Base-by-base conservation (phyloP, 1,140 invertebrate genomes). In the Neelides sp. region DNA sequence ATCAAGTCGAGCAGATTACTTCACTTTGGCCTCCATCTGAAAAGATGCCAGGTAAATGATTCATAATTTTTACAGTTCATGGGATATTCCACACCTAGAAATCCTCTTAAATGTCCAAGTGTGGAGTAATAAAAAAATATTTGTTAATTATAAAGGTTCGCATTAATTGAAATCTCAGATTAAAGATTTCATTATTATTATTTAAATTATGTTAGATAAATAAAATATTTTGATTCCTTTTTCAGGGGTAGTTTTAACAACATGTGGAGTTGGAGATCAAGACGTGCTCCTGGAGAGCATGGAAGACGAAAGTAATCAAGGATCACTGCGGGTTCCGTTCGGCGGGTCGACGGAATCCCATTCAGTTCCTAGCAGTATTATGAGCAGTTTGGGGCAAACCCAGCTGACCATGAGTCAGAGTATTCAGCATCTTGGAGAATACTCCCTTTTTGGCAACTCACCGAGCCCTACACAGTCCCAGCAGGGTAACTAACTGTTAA, bases 11-110 rank as follows among this genome's bases (percentile, higher is more conserved):
- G n/a, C 58, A 56, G 36, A 50, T 48, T 7, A 60, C 54, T 0
- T 46, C 51, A n/a, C 37, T 59, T 8, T 59, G 57, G 57, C 57
- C 58, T n/a, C 58, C 58, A 13, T 56, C 58, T 2, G 58, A 54
- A 32, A 56, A 44, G 1, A 57, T 60, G 51, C 54, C 58, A 53
- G 58, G 54, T 56, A 44, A 20, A 13, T n/a, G 1, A 23, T 8
- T 2, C 15, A n/a, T n/a, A n/a, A n/a, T n/a, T n/a, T n/a, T n/a
- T n/a, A n/a, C n/a, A n/a, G n/a, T n/a, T n/a, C n/a, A n/a, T 40
- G 26, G 5, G 8, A 40, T 19, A 19, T 23, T 13, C 8, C 2
- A 39, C 15, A 13, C 15, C 17, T 10, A 39, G 17, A 39, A 40
- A 22, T 1, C 3, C 26, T 19, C 4, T 13, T 40, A 1, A 3